These are phyloP conservation scores for Illadopsis cleaveri DNA, from an alignment of 2,113 vertebrate species.

Conservation along the genomic window DNA sequence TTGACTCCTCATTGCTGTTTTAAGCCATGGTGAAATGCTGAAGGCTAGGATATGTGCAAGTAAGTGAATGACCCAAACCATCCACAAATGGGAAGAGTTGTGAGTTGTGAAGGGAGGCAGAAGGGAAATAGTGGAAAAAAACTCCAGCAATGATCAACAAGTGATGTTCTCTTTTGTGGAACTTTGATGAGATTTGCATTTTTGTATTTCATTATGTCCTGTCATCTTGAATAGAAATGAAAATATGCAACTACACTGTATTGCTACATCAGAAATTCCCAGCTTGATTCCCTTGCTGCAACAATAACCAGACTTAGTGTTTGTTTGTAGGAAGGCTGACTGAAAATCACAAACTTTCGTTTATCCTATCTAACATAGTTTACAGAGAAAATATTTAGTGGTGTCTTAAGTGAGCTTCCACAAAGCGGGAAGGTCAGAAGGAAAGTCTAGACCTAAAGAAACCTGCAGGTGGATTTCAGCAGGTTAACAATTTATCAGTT, in stretches of 20 bases:
- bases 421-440: neutral
- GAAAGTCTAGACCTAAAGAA: neutral
- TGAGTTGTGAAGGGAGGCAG: neutral
- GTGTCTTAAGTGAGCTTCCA: neutral
- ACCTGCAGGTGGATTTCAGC: neutral
- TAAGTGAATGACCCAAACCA: neutral
- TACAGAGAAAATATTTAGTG: neutral
- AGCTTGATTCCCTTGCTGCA: neutral
- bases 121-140: neutral
- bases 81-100: accelerated
- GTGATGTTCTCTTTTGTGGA: neutral
- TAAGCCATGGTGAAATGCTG: neutral
- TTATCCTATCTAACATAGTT: neutral
- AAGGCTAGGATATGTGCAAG: neutral
- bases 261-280: neutral
- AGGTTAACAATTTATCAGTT: neutral
- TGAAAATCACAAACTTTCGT: neutral
- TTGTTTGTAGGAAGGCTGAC: neutral
- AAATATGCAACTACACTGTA: neutral
- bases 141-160: neutral
- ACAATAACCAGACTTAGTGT: neutral
- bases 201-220: neutral
- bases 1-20: neutral
- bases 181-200: neutral
- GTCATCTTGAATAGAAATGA: neutral